Percentiles rank a stretch among this genome's conserved stretches.
Conservation (phyloP, 2,113 vertebrate genomes). For the Phalacrocorax carbo region DNA sequence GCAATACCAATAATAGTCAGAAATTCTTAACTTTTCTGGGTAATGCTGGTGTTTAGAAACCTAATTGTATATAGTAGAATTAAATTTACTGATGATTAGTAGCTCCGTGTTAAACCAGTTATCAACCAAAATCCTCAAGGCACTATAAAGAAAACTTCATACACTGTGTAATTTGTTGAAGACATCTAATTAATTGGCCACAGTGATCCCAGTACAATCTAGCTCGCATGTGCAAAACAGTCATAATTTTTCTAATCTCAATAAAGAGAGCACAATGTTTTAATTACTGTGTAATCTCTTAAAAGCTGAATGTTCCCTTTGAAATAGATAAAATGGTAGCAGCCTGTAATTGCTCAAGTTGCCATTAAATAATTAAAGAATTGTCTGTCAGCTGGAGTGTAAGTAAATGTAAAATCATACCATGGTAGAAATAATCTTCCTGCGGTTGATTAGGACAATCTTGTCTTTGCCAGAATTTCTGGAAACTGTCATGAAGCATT, state of each 20-base stretch:
- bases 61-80: background rate
- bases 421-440: background rate
- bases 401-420: background rate
- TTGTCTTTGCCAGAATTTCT: background rate
- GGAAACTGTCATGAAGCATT: background rate
- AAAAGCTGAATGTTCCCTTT: background rate
- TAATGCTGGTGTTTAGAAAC: background rate
- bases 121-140: background rate
- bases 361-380: slow-evolving; percentile 19
- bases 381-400: background rate
- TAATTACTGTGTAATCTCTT: slow-evolving; percentile 21
- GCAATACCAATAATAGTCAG: background rate
- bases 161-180: background rate
- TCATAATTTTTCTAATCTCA: background rate
- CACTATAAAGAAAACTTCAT: background rate
- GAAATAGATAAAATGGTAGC: slow-evolving; percentile 4
- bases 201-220: background rate
- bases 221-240: background rate
- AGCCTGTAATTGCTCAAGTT: slow-evolving; percentile 1
- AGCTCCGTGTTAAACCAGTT: background rate
- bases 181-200: background rate
- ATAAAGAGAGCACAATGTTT: background rate
- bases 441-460: background rate
- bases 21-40: background rate
- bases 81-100: background rate